These are phyloP conservation scores for Andrena hattorfiana DNA, from an alignment of 2,888 invertebrate genomes.

Conservation along the genomic window DNA sequence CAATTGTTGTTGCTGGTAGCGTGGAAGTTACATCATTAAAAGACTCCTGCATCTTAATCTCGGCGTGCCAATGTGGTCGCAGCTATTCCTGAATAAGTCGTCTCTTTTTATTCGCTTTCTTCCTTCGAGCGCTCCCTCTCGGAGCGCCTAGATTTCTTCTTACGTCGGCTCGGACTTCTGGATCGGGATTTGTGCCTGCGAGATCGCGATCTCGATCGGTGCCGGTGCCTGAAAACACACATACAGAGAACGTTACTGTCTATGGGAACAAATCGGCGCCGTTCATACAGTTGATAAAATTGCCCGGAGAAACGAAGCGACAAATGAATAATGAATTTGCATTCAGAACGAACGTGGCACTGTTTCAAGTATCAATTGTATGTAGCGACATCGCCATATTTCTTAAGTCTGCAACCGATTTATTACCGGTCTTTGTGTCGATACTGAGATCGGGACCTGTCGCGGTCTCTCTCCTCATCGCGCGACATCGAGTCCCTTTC, in stretches of 20 bases:
- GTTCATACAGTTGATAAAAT: background rate
- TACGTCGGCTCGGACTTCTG: constrained; percentile 89
- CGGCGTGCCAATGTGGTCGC: constrained; percentile 16
- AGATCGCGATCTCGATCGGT: constrained; percentile 86
- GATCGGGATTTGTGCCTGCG: constrained; percentile 90
- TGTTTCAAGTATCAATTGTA: constrained; percentile 5
- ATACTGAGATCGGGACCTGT: constrained; percentile 88
- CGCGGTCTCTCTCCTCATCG: constrained; percentile 85
- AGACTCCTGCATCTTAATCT: constrained; percentile 15
- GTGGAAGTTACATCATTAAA: constrained; percentile 33
- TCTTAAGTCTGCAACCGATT: constrained; percentile 16
- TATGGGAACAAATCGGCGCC: background rate
- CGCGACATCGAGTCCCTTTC: constrained; percentile 83
- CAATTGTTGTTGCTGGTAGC: constrained; percentile 19
- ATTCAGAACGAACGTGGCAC: background rate
- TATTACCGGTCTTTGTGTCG: constrained; percentile 88
- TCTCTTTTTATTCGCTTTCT: constrained; percentile 87
- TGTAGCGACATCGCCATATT: constrained; percentile 17
- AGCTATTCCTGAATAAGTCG: constrained; percentile 4
- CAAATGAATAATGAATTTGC: constrained; percentile 10
- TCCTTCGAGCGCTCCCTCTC: constrained; percentile 87
- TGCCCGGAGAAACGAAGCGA: constrained; percentile 1
- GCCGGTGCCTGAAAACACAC: constrained; percentile 77
- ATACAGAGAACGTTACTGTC: background rate
- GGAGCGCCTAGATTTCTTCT: constrained; percentile 90